Evolutionary conservation across 1,140 invertebrate genomes (phyloP), one percentile per base, ranked within the genome.

Genomic region (Scaptomyza montana): DNA sequence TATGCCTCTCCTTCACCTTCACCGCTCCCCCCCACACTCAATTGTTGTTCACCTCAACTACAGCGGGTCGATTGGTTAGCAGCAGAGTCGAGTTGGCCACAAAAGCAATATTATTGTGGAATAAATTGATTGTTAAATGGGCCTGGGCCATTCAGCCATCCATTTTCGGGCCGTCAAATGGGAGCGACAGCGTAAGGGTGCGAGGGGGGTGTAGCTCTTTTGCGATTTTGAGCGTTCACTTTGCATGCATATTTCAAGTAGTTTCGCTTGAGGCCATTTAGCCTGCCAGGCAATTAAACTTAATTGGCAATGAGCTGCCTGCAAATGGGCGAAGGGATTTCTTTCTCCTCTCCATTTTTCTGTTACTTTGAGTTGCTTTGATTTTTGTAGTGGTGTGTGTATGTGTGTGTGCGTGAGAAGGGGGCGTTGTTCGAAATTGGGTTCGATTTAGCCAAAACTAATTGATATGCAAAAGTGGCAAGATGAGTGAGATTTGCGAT

Each of bases 101-200:
- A 79, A 85, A 56, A 69, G 74, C 78, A 64, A 82, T 89, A 82
- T 77, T 82, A 87, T 89, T 78, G 68, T 67, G 54, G 68, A 87
- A 82, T 87, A 87, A 87, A 87, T 87, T 87, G 82, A 82, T 87
- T 87, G 82, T 87, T 87, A 87, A 87, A 87, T 89, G 71, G 72
- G 59, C 56, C 36, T 43, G 54, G 62, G 62, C 39, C 28, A 36
- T 16, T n/a, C 12, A 47, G 30, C 19, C 21, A 21, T 5, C 21
- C 49, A 5, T 28, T 33, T 53, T 53, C 28, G 6, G 25, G 28
- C n/a, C 5, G 21, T 30, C 21, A 16, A 16, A 16, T 16, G 16
- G 16, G 16, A 16, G 16, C 16, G 16, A 16, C 16, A 25, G 21
- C 21, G 30, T 30, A 1, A 0, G 3, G 30, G 33, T 39, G 13